phyloP scores from a whole-genome alignment of 2,888 invertebrate species.

The Oconnorella tubifera region DNA sequence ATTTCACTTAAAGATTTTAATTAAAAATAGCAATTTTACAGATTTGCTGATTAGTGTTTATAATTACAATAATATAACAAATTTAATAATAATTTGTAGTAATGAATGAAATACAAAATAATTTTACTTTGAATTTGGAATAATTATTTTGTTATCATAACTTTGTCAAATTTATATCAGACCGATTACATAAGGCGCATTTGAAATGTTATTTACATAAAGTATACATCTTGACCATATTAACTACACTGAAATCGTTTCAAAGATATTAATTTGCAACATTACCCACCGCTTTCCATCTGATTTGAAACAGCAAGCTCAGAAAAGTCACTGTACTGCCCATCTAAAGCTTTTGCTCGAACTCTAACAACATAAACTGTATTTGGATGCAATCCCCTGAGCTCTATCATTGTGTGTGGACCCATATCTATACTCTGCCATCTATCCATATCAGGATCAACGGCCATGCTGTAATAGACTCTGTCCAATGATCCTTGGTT shows the following conservation, averaged over 20 bases:
- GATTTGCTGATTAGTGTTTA: not conserved
- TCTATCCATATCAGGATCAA: slow-evolving; percentile 42
- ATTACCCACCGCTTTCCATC: not conserved
- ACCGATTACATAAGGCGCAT: too few species aligned
- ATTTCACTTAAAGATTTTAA: not conserved
- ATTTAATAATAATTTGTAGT: too few species aligned
- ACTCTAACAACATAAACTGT: slow-evolving; percentile 49
- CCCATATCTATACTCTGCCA: slow-evolving; percentile 48
- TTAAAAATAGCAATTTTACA: not conserved
- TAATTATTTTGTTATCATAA: too few species aligned
- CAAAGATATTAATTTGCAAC: too few species aligned
- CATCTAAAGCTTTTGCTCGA: slow-evolving; percentile 48
- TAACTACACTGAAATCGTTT: too few species aligned
- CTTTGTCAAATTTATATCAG: too few species aligned
- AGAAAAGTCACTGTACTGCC: slow-evolving; percentile 49
- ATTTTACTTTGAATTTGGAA: too few species aligned
- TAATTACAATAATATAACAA: slow-evolving; percentile 2
- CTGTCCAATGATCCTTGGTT: slow-evolving; percentile 46
- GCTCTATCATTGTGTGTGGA: slow-evolving; percentile 46
- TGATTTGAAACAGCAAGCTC: slow-evolving; percentile 29
- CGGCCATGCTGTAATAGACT: slow-evolving; percentile 48
- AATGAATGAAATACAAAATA: too few species aligned
- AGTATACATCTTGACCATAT: too few species aligned
- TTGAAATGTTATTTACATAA: too few species aligned
- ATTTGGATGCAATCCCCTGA: slow-evolving; percentile 43